Evolutionary conservation across 2,888 invertebrate species (phyloP).

Genomic region (Eupithecia dodoneata): DNA sequence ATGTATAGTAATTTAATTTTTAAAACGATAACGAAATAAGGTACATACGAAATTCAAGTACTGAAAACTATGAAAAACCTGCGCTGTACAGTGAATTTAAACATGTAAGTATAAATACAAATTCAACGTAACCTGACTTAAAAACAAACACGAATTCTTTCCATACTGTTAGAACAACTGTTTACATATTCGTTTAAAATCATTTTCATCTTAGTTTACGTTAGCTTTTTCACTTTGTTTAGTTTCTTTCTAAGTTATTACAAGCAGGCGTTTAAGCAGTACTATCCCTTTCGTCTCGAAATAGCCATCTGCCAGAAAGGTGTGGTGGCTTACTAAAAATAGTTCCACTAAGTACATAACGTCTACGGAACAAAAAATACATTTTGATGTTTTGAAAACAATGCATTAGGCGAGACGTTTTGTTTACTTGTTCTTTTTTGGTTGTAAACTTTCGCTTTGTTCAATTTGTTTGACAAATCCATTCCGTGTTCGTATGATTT

Average conservation of each 20-base stretch:
- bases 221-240: slow-evolving; percentile 25
- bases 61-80: background rate
- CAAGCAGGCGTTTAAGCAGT: slow-evolving; percentile 36
- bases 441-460: slow-evolving; percentile 16
- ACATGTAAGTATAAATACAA: background rate
- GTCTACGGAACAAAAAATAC: slow-evolving; percentile 49
- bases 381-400: slow-evolving; percentile 73
- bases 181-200: slow-evolving; percentile 6
- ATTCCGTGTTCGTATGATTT: background rate
- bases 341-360: slow-evolving; percentile 63
- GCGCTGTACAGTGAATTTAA: background rate
- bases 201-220: slow-evolving; percentile 12
- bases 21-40: background rate
- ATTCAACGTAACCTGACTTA: background rate
- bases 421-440: slow-evolving; percentile 53
- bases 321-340: slow-evolving; percentile 74
- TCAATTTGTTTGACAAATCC: slow-evolving; percentile 45
- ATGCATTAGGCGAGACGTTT: slow-evolving; percentile 67
- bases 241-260: slow-evolving; percentile 43
- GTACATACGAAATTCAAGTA: background rate
- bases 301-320: slow-evolving; percentile 72
- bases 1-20: background rate
- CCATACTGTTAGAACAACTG: background rate
- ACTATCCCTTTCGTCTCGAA: slow-evolving; percentile 66
- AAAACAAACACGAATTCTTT: background rate